Base-by-base conservation (phyloP, 2,113 vertebrate species). In the Sapayoa aenigma region DNA sequence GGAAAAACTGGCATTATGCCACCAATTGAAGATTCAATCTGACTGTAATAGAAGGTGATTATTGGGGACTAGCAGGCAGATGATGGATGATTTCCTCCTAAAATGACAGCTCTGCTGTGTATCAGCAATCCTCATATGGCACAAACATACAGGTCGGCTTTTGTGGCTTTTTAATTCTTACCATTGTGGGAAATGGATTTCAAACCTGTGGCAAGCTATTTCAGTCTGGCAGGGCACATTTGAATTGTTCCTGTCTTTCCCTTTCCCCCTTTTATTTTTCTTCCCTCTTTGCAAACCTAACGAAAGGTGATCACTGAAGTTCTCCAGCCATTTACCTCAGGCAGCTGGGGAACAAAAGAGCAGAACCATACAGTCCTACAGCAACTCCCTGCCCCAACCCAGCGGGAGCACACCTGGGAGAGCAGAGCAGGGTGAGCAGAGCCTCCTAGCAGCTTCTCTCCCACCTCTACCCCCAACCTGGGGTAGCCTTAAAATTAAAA, bases 1-100 rank as follows among this genome's bases (percentile, higher is more conserved):
- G 88, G 95, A 90, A 97, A 97, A 97, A 69, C 93, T 98, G 98
- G 97, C 98, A 90, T 80, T 76, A 91, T 1, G 96, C 98, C 98
- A 98, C 94, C 67, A 31, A 97, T 97, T 96, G 96, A 97, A 98
- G 97, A 98, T 96, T 96, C 97, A 96, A 97, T 97, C 96, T 98
- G 97, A 98, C 96, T 96, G 95, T 97, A 98, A 98, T 97, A 98
- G 97, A 97, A 98, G 98, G 96, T 98, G 97, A 98, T 97, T 98
- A 97, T 96, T 97, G 96, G 98, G 91, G 96, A 97, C 97, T 96
- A 97, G 97, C 95, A 97, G 96, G 95, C 95, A 97, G 95, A 97
- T 97, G 98, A 98, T 97, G 95, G 95, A 97, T 97, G 97, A 95
- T 96, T 98, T 98, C 97, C 95, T 97, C 96, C 97, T 95, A 95